A percentile compares a stretch with the other conserved stretches of the same genome.
These are phyloP conservation scores for Ciconia boyciana DNA, from an alignment of 2,113 vertebrate species.

Conservation along the genomic window DNA sequence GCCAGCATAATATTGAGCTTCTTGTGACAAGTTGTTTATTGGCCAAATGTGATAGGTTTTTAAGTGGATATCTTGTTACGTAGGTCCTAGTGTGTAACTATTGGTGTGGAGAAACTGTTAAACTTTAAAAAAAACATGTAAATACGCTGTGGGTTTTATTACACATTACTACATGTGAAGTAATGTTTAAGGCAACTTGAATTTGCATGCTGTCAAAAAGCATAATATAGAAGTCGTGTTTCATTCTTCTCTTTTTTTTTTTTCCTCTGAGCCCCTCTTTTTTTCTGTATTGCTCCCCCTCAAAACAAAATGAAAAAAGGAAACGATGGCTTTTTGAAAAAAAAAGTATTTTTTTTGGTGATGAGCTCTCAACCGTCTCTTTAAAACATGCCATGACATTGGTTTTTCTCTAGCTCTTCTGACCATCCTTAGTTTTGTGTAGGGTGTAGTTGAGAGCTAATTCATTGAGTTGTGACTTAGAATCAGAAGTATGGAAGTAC, in stretches of 20 bases:
- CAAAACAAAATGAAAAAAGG: background rate
- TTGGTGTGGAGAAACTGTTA: background rate
- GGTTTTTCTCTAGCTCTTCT: background rate
- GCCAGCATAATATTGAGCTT: background rate
- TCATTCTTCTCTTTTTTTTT: background rate
- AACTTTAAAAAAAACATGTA: fast-evolving
- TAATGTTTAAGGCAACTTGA: background rate
- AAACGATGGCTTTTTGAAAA: background rate
- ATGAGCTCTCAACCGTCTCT: background rate
- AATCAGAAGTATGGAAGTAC: background rate
- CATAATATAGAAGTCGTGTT: background rate
- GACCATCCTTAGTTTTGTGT: background rate
- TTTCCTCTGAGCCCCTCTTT: fast-evolving
- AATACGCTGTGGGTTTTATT: background rate
- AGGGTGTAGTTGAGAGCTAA: background rate
- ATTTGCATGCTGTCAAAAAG: background rate
- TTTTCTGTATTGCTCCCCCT: background rate
- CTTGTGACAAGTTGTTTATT: background rate
- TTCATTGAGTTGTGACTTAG: background rate
- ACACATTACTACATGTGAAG: background rate
- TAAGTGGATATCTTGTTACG: background rate
- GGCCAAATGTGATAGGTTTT: background rate
- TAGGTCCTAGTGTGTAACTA: background rate
- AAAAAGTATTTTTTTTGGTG: background rate
- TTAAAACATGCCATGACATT: background rate